Conservation (phyloP, 2,888 invertebrate species). For the Eremobia ochroleuca region DNA sequence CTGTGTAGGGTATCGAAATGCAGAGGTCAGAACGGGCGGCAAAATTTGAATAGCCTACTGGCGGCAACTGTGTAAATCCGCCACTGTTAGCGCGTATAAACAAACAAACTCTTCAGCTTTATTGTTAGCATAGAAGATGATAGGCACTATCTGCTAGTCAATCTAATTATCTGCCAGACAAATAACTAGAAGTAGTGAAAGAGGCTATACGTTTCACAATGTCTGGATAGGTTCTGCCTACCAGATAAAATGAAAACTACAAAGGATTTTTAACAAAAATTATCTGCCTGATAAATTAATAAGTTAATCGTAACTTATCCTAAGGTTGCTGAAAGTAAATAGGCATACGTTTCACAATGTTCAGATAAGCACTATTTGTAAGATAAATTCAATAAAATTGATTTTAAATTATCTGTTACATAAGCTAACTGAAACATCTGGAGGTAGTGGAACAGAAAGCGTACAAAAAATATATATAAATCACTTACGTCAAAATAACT, state of each 20-base stretch:
- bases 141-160: neutral
- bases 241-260: neutral
- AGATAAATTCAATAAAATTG: neutral
- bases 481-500: conserved; percentile 96
- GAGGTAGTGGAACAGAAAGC: neutral
- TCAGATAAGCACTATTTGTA: neutral
- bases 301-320: too few relatives aligned
- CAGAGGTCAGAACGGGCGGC: too few relatives aligned
- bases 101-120: too few relatives aligned
- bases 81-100: too few relatives aligned
- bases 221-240: neutral
- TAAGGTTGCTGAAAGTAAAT: neutral
- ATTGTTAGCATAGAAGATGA: neutral
- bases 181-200: neutral
- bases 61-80: too few relatives aligned
- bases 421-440: neutral
- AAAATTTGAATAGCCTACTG: too few relatives aligned
- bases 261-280: neutral
- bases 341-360: neutral
- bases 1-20: too few relatives aligned
- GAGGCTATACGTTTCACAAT: neutral
- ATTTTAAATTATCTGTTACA: neutral
- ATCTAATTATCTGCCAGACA: neutral
- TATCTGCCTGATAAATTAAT: neutral
- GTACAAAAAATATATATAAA: conserved; percentile 61